Conservation (phyloP, 2,797 vertebrate genomes). For the Triplophysa yarkandensis region DNA sequence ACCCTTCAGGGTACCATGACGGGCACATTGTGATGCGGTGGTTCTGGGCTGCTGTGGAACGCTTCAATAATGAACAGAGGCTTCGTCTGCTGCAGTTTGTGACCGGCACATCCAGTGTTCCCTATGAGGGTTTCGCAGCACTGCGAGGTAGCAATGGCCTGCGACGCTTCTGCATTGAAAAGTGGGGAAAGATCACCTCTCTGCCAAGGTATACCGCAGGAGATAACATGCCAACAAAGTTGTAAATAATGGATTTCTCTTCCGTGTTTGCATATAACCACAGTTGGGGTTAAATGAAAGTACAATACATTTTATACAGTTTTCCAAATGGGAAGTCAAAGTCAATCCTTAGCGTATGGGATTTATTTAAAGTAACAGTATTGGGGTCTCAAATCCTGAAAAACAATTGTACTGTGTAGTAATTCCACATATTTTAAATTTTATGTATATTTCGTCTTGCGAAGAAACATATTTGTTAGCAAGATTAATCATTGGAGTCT, state of each 20-base stretch:
- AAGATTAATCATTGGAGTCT: neutral
- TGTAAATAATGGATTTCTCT: no score
- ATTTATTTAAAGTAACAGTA: no score
- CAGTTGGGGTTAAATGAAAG: no score
- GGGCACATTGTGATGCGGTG: constrained; percentile 95
- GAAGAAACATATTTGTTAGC: neutral
- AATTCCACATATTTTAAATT: neutral
- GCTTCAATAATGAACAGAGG: constrained; percentile 96
- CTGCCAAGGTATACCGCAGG: constrained; percentile 84
- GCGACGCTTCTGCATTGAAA: constrained; percentile 95
- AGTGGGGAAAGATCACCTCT: constrained; percentile 96
- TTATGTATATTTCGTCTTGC: neutral
- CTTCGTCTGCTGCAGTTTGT: constrained; percentile 93
- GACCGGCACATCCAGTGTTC: constrained; percentile 94
- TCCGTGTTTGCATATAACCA: no score
- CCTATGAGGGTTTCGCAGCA: constrained; percentile 91
- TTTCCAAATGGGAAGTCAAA: no score
- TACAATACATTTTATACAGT: no score
- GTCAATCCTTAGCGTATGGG: no score
- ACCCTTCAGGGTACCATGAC: constrained; percentile 88
- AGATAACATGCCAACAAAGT: no score
- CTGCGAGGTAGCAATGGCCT: constrained; percentile 94
- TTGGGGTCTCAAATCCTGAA: neutral
- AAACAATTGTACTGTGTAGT: neutral
- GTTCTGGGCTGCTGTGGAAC: constrained; percentile 96